Conservation (phyloP, 2,113 vertebrate species). For the Noturus placidus region DNA sequence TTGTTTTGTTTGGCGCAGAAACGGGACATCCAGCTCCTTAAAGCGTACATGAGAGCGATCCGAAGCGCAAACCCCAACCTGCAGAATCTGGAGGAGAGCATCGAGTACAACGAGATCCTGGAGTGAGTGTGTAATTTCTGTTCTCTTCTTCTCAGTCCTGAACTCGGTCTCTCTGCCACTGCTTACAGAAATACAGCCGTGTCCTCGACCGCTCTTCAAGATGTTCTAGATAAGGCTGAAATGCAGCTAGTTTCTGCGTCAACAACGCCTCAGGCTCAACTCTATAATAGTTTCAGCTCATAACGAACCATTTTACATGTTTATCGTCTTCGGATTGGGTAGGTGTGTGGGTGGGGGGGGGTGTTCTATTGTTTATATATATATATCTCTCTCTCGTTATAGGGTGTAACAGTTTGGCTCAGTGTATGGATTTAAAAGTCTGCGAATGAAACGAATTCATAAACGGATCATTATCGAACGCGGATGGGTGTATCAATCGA, state of each 20-base stretch:
- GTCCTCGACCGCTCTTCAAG: background rate
- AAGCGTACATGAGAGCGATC: constrained; percentile 96
- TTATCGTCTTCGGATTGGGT: background rate
- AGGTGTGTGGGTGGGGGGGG: too few species aligned
- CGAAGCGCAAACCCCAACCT: constrained; percentile 97
- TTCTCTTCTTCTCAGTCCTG: background rate
- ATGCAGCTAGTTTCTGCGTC: background rate
- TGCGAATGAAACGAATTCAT: background rate
- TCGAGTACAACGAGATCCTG: constrained; percentile 97
- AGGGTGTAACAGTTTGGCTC: background rate
- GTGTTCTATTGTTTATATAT: background rate
- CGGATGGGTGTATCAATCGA: background rate
- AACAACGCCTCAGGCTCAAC: background rate
- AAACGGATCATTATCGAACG: background rate
- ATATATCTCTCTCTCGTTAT: too few species aligned
- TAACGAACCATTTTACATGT: too few species aligned
- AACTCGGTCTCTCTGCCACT: background rate
- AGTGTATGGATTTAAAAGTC: background rate
- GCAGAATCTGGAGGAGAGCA: constrained; percentile 96
- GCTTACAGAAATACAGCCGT: background rate
- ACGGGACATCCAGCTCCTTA: constrained; percentile 94
- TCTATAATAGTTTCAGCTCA: background rate
- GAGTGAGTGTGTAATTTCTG: constrained; percentile 78
- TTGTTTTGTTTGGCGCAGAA: constrained; percentile 73
- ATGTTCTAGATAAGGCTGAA: background rate